Base-by-base conservation (phyloP, 2,113 vertebrate genomes). In the Pelusios castaneus region DNA sequence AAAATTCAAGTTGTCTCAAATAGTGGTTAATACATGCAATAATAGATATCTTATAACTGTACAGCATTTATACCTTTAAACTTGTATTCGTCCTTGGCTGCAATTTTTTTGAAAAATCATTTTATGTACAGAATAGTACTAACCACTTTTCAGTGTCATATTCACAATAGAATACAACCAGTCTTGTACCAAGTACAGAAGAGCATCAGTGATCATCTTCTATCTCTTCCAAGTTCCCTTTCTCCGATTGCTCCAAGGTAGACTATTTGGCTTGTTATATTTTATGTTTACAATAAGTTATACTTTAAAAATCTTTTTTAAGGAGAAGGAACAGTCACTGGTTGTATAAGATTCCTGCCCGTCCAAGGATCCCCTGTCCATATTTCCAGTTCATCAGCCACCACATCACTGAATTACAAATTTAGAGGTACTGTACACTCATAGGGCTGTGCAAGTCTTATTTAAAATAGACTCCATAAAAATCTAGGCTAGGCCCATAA, bases 1-100 rank as follows among this genome's bases (percentile, higher is more conserved):
- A 55, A 94, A 95, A 93, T 25, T 78, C 16, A 86, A 56, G 83
- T 38, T 58, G 45, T 89, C 78, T 51, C 87, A 92, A 93, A 89
- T 0, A 3, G 24, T 43, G 22, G 84, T 90, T 82, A 49, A 76
- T 41, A 86, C 6, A 60, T 75, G 60, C 4, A 89, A 29, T 56
- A 85, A 70, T 45, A 82, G n/a, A 82, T 58, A 70, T 38, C 63
- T 6, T 41, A 34, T 78, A 82, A 41, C 10, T 82, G 75, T 56
- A 49, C 0, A 78, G 25, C 6, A 41, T 2, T 83, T 82, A 92
- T 80, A 78, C 5, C n/a, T 38, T 70, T 70, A 58, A 55, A 13
- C 9, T 3, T 21, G 1, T n/a, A 54, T 82, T 25, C 83, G 77
- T 56, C 51, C 12, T 31, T 56, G 16, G 22, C 47, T 9, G 25